A percentile compares a stretch with the other conserved stretches of the same genome.
Conservation (phyloP, 2,113 vertebrate genomes). For the Butorides virescens region DNA sequence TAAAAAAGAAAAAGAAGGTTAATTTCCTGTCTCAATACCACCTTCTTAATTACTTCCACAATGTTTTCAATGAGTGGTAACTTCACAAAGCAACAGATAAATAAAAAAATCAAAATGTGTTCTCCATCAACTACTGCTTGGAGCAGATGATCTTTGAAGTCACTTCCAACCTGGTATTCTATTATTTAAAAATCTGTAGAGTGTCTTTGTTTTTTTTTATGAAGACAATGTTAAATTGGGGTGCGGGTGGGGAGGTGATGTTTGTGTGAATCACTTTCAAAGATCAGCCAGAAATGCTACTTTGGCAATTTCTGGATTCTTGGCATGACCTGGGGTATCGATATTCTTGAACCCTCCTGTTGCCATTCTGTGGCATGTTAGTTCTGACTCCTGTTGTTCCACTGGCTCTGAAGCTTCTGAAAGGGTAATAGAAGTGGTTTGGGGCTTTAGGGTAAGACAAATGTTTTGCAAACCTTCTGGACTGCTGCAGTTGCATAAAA, state of each 20-base stretch:
- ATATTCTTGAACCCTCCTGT: background rate
- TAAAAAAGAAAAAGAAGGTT: background rate
- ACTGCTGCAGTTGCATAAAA: background rate
- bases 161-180: background rate
- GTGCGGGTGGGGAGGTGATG: accelerated
- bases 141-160: background rate
- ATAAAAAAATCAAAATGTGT: background rate
- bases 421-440: accelerated
- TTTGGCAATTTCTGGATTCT: background rate
- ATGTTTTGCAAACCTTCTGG: background rate
- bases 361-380: background rate
- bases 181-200: background rate
- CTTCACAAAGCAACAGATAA: background rate
- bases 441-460: accelerated
- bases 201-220: background rate
- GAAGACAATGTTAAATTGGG: background rate
- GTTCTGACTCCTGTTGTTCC: background rate
- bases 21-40: background rate
- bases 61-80: background rate
- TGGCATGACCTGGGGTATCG: accelerated
- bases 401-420: background rate
- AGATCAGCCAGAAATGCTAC: background rate
- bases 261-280: background rate
- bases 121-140: background rate
- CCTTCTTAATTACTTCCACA: background rate